phyloP scores from a whole-genome alignment of 2,888 invertebrate genomes.

The Cheilosia vernalis region DNA sequence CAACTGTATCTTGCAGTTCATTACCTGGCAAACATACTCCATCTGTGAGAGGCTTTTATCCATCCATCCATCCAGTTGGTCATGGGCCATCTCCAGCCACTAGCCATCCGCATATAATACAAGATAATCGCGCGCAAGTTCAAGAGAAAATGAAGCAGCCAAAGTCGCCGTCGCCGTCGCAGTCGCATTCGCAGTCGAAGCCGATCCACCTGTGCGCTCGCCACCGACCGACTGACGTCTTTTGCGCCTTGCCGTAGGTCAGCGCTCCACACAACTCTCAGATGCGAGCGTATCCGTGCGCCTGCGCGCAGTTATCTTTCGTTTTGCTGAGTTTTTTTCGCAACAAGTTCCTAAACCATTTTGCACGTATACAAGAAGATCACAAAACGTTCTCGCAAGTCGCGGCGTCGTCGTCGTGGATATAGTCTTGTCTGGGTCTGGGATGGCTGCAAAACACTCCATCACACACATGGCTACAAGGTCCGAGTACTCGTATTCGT shows the following conservation, averaged over 20 bases:
- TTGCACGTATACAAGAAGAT: conserved; percentile 64
- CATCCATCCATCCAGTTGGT: conserved; percentile 70
- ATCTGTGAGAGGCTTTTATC: conserved; percentile 77
- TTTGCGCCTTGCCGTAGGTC: conserved; percentile 66
- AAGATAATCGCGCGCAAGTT: conserved; percentile 75
- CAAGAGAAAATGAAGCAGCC: conserved; percentile 71
- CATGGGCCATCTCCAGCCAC: conserved; percentile 59
- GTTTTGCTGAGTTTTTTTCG: conserved; percentile 34
- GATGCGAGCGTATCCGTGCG: conserved; percentile 61
- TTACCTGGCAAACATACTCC: conserved; percentile 75
- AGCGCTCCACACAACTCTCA: conserved; percentile 41
- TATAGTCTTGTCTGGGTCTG: conserved; percentile 22
- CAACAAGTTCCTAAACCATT: conserved; percentile 71
- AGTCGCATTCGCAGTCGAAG: conserved; percentile 22
- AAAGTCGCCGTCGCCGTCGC: conserved; percentile 1
- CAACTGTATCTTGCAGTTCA: conserved; percentile 72
- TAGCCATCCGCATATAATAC: conserved; percentile 72
- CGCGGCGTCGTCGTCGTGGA: conserved; percentile 49
- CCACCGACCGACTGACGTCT: conserved; percentile 28
- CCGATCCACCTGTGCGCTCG: conserved; percentile 72
- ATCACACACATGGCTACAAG: conserved; percentile 50
- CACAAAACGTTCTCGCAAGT: conserved; percentile 71
- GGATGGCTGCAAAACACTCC: conserved; percentile 37
- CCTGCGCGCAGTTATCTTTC: conserved; percentile 59
- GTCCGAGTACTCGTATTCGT: not conserved